Percentiles rank a stretch among this genome's conserved stretches.
Conservation (phyloP, 35 echinoderm and acorn worm species). For the Ophiothrix spiculata region DNA sequence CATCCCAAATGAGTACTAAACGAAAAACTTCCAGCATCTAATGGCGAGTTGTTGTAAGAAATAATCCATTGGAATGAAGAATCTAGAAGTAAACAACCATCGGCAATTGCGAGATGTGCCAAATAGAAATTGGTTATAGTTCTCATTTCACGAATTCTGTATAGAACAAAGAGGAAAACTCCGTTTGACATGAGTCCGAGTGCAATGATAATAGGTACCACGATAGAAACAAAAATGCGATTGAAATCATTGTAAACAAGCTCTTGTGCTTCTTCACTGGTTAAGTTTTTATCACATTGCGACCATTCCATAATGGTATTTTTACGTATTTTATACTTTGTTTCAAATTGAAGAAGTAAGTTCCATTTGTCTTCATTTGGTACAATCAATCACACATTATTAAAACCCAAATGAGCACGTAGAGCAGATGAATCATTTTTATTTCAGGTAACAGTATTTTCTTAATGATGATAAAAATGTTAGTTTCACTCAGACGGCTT, state of each 20-base stretch:
- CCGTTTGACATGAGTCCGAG: constrained; percentile 36
- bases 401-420: too few species aligned
- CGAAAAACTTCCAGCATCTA: background rate
- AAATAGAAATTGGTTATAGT: constrained; percentile 59
- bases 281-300: background rate
- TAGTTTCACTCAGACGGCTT: too few species aligned
- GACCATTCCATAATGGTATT: background rate
- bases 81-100: constrained; percentile 26
- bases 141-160: constrained; percentile 31
- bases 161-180: constrained; percentile 40
- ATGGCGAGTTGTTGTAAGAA: background rate
- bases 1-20: background rate
- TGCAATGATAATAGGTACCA: constrained; percentile 25
- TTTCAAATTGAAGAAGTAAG: too few species aligned
- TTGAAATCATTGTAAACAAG: background rate
- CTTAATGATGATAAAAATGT: too few species aligned
- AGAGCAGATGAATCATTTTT: too few species aligned
- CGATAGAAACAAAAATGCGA: background rate
- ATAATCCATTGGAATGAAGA: constrained; percentile 19
- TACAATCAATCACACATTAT: too few species aligned
- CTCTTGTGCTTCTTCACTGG: background rate
- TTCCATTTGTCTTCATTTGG: too few species aligned
- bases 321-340: too few species aligned
- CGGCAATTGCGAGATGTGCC: constrained; percentile 44
- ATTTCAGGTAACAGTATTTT: too few species aligned